Percentiles rank a stretch among this genome's conserved stretches.
Evolutionary conservation across 1,140 invertebrate genomes (phyloP).

Genomic region (Ceratitis capitata): DNA sequence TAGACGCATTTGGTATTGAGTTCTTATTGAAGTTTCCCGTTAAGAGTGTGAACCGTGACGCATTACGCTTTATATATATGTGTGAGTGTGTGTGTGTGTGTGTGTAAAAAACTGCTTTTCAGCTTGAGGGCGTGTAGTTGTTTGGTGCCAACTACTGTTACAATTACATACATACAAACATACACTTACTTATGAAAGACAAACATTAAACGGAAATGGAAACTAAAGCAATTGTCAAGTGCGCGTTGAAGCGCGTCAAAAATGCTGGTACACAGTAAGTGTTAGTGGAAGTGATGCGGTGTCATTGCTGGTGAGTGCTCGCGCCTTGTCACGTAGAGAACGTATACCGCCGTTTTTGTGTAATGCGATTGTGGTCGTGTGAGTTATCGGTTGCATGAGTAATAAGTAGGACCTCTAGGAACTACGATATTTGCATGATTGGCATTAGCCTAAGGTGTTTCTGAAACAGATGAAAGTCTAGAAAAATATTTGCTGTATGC

Average conservation of each 20-base stretch:
- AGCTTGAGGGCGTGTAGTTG: not conserved
- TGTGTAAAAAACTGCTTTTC: not conserved
- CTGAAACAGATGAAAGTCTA: too few relatives aligned
- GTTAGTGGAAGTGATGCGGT: not conserved
- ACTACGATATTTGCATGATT: too few relatives aligned
- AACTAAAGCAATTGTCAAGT: constrained; percentile 13
- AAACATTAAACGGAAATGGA: constrained; percentile 18
- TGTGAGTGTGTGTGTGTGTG: not conserved
- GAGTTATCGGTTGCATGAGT: not conserved
- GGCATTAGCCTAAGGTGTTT: too few relatives aligned
- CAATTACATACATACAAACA: not conserved
- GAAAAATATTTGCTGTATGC: too few relatives aligned
- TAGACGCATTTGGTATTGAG: not conserved
- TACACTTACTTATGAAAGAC: not conserved
- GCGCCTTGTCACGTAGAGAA: not conserved
- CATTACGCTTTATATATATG: not conserved
- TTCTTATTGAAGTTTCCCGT: not conserved
- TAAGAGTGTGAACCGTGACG: not conserved
- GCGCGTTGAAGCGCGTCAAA: not conserved
- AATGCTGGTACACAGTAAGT: not conserved
- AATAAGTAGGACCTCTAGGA: not conserved
- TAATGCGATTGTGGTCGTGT: not conserved
- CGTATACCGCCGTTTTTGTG: not conserved
- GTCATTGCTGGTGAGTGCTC: not conserved
- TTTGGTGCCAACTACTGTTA: not conserved